These are phyloP conservation scores for Peromyscus californicus DNA, from an alignment of 2,113 vertebrate genomes.

Conservation along the genomic window DNA sequence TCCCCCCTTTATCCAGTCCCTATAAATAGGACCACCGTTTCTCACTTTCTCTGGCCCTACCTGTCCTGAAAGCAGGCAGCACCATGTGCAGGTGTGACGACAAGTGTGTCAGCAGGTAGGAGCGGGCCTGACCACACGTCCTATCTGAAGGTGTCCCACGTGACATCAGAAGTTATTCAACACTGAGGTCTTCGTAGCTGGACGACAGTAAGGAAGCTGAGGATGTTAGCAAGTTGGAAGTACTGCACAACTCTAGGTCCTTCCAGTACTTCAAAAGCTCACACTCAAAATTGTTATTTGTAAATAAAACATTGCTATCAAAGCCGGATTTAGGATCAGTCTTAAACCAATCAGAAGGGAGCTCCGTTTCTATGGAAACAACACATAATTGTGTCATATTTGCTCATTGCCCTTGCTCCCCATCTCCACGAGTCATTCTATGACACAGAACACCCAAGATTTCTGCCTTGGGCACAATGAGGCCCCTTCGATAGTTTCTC, in stretches of 20 bases:
- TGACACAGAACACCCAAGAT: background rate
- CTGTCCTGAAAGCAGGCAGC: background rate
- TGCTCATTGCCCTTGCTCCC: background rate
- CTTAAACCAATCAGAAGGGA: background rate
- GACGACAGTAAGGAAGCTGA: background rate
- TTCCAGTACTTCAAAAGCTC: background rate
- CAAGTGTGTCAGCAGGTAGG: background rate
- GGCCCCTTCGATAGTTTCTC: background rate
- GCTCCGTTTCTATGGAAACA: background rate
- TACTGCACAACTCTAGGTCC: background rate
- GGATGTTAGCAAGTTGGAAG: background rate
- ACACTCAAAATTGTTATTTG: background rate
- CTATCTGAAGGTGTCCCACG: background rate
- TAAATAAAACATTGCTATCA: background rate
- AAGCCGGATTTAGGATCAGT: background rate
- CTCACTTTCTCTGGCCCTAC: background rate
- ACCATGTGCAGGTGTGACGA: accelerated
- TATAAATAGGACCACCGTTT: background rate
- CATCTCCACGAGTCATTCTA: background rate
- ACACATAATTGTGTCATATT: background rate
- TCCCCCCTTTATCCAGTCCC: background rate
- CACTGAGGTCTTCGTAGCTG: background rate
- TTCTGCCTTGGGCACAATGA: background rate
- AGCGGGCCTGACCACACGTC: too few species aligned
- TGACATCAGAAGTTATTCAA: background rate